Percentiles rank a stretch among this genome's conserved stretches.
These are phyloP conservation scores for Spea bombifrons DNA, from an alignment of 2,113 vertebrate species.

Conservation along the genomic window DNA sequence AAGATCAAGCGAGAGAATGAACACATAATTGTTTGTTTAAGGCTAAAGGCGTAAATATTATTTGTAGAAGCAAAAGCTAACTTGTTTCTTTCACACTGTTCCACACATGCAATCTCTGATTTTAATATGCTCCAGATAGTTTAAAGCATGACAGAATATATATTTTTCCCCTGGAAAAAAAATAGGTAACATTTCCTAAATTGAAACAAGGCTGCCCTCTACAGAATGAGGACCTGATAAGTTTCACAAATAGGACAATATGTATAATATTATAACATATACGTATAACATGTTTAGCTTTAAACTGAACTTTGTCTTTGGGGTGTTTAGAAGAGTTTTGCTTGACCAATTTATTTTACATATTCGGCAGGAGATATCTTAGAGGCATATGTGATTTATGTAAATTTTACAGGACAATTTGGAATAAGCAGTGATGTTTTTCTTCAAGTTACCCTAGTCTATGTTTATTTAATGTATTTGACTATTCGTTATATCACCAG, in stretches of 20 bases:
- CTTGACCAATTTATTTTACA: no score
- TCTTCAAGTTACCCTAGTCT: no score
- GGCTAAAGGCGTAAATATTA: constrained; percentile 38
- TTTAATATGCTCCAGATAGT: constrained; percentile 45
- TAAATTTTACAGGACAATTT: no score
- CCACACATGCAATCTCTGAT: constrained; percentile 42
- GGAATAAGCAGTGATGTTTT: no score
- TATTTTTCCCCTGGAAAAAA: not conserved
- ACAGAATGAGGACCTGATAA: constrained; percentile 49
- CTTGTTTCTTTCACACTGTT: constrained; percentile 44
- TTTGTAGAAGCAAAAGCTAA: constrained; percentile 34
- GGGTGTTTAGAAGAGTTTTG: no score
- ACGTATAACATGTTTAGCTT: no score
- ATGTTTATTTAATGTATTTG: no score
- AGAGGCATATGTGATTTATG: no score
- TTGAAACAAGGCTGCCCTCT: constrained; percentile 65
- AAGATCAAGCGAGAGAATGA: constrained; percentile 5
- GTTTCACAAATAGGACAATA: not conserved
- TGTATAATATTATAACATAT: no score
- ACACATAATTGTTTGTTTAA: constrained; percentile 36
- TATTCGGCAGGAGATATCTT: no score
- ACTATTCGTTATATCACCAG: no score
- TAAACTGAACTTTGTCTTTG: no score
- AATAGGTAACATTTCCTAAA: constrained; percentile 29
- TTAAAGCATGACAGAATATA: constrained; percentile 44